Base-by-base conservation (phyloP, 2,113 vertebrate species). In the Corvus hawaiiensis region DNA sequence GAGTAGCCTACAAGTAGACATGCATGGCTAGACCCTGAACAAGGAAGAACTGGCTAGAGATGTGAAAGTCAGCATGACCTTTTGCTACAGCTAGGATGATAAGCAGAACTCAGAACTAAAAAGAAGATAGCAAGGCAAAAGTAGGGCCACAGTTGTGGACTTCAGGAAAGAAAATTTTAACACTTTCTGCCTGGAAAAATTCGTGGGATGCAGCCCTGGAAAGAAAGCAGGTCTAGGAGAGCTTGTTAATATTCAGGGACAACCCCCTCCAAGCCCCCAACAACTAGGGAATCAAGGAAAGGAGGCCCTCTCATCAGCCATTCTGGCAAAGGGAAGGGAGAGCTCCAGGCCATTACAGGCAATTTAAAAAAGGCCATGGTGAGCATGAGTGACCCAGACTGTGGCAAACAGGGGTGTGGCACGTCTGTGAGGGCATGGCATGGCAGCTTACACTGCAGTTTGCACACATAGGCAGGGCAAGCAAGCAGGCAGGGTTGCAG, bases 191-290 rank as follows among this genome's bases (percentile, higher is more conserved):
- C 58, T 46, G 44, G 33, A 82, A 84, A 27, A 74, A 66, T 39
- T 21, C 6, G 27, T 24, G 7, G 10, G 8, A 68, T 44, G 5
- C 11, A 89, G 10, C 16, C 16, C 30, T 77, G 26, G 28, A 84
- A 79, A 80, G 17, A 84, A 61, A 2, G 7, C 2, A 3, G 3
- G 9, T 56, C 26, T 18, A 16, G 17, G 4, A 72, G 22, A 67
- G 2, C 16, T 46, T 51, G 5, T 6, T 49, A 10, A 22, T 56
- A 56, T 74, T 73, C 0, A 0, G 69, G 8, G 6, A 51, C 33
- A 84, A 23, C 1, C 0, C 18, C 4, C 18, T 52, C 13, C 11
- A 89, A 43, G 5, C 1, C 73, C 16, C 46, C 49, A 59, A 7
- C 3, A 71, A 7, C 9, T 11, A 41, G 13, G 5, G 35, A 59